Conservation (phyloP, 2,113 vertebrate genomes). For the Eptesicus fuscus region DNA sequence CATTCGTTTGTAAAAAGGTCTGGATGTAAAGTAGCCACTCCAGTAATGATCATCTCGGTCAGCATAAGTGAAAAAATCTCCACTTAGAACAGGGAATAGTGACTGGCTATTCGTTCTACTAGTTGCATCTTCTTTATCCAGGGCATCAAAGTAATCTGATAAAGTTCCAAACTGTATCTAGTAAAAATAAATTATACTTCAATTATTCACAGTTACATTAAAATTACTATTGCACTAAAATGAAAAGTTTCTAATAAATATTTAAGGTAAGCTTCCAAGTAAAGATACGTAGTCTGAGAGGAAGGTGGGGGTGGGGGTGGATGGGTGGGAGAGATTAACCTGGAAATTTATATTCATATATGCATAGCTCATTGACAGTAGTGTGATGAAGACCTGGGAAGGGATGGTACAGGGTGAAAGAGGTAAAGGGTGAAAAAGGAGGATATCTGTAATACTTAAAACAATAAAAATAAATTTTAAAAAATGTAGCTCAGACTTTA, state of each 20-base stretch:
- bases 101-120: slow-evolving; percentile 65
- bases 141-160: slow-evolving; percentile 91
- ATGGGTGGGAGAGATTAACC: too few species aligned
- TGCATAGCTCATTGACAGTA: too few species aligned
- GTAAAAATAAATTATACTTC: slow-evolving; percentile 42
- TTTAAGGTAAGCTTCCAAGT: not conserved
- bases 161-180: slow-evolving; percentile 94
- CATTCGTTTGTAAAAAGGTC: slow-evolving; percentile 93
- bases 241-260: not conserved
- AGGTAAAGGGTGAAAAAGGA: too few species aligned
- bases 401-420: too few species aligned
- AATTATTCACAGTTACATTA: not conserved
- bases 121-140: slow-evolving; percentile 79
- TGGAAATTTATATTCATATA: too few species aligned
- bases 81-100: slow-evolving; percentile 86
- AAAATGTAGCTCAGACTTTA: not conserved
- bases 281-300: not conserved
- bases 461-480: too few species aligned
- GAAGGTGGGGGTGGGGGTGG: too few species aligned
- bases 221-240: not conserved
- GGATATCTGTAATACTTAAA: too few species aligned
- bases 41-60: slow-evolving; percentile 96
- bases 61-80: slow-evolving; percentile 97
- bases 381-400: too few species aligned
- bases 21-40: slow-evolving; percentile 96